Base-by-base conservation (phyloP, 2,888 invertebrate species). In the Melinaea menophilus region DNA sequence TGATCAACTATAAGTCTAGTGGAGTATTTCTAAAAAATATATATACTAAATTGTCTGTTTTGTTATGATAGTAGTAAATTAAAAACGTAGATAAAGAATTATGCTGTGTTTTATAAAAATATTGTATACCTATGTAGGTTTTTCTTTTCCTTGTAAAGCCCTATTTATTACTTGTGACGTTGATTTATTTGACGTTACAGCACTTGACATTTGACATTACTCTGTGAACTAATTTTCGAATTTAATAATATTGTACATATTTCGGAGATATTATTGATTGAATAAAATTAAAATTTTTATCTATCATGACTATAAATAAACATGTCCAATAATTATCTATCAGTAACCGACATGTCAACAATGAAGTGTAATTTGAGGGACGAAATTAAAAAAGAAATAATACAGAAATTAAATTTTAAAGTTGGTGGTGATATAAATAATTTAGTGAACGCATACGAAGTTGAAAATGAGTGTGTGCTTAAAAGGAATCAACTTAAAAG, bases 361-460 rank as follows among this genome's bases (percentile, higher is more conserved):
- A 72, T 71, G 64, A 69, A 70, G 59, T 61, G 69, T 60, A 74
- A 65, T 48, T 74, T 81, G 74, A 77, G 73, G 65, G 84, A 85
- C 62, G 85, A 89, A 48, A 72, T 79, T 2, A 90, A 90, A 79
- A 88, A 85, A 75, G 82, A 79, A 71, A 90, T 93, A 73, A 86
- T 92, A 77, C 85, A 88, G 76, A 83, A 80, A 63, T 75, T 89
- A 34, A 87, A 88, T 72, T 63, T 79, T 41, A 82, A 77, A 74
- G 81, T 91, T 69, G 91, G 89, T 45, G 72, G 75, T 58, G 87
- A 91, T 77, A 80, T 90, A 41, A 82, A 82, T 70, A 81, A 86
- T 69, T 75, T 88, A 68, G 62, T 67, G 12, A 73, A 71, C 66
- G 79, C 82, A 37, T 76, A 78, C 63, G 73, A 79, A 61, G 59